A percentile compares a stretch with the other conserved stretches of the same genome.
Conservation (phyloP, 2,888 invertebrate genomes). For the Pycnomerus fuliginosus region DNA sequence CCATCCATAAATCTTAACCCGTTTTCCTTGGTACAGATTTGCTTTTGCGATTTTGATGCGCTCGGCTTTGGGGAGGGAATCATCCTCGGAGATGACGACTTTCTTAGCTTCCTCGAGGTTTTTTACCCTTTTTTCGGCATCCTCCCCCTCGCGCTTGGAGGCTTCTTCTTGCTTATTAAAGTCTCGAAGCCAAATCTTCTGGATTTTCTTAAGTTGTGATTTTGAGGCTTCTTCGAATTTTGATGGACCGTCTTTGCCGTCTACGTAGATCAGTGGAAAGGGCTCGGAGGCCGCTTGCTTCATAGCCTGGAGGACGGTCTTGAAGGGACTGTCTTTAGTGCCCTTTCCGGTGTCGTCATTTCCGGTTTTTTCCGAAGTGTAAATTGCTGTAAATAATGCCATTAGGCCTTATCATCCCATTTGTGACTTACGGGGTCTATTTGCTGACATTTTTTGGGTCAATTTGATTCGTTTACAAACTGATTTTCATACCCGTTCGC, state of each 20-base stretch:
- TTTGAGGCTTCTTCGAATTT: conserved; percentile 84
- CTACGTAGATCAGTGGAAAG: conserved; percentile 82
- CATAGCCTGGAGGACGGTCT: conserved; percentile 89
- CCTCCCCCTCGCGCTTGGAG: conserved; percentile 74
- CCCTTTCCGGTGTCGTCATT: conserved; percentile 88
- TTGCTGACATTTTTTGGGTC: no score
- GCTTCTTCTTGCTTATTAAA: conserved; percentile 76
- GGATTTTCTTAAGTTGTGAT: conserved; percentile 90
- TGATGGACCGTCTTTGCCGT: conserved; percentile 68
- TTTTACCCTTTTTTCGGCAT: conserved; percentile 77
- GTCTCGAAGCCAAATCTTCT: conserved; percentile 85
- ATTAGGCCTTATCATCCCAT: no score
- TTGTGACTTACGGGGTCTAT: no score
- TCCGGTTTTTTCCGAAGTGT: conserved; percentile 87
- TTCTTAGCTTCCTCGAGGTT: conserved; percentile 92
- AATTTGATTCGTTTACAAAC: no score
- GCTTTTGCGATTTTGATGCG: conserved; percentile 75
- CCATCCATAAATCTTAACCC: conserved; percentile 92
- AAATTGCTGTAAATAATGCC: conserved; percentile 62
- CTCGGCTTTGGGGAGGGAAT: conserved; percentile 70
- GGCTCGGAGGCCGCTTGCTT: conserved; percentile 81
- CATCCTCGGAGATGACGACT: conserved; percentile 75
- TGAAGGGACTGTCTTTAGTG: conserved; percentile 79
- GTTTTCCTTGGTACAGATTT: conserved; percentile 58
- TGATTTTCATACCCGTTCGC: no score